Base-by-base conservation (phyloP, 2,797 vertebrate species). In the Galagoides demidoff region DNA sequence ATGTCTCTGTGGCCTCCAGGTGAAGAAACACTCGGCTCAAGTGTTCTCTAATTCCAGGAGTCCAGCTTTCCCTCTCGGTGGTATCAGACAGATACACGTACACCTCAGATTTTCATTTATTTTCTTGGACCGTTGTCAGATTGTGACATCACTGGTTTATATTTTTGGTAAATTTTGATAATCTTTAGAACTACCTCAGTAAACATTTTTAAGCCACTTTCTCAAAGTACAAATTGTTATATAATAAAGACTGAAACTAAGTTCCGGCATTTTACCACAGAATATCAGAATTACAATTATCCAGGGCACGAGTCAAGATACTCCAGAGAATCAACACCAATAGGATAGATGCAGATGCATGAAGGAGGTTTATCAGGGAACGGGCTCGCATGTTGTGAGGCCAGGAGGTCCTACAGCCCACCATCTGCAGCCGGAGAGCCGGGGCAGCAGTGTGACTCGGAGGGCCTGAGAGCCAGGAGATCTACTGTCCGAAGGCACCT, bases 1-100 rank as follows among this genome's bases (percentile, higher is more conserved):
- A 34, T 12, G 59, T 5, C 55, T 34, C 6, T 0, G 2, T 1
- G 39, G 29, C 25, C 43, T 39, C 9, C 20, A 0, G 23, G 16
- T 14, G 11, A 20, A 66, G 43, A 59, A 37, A 12, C n/a, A 34
- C 52, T 66, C 43, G 10, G n/a, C 29, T 25, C 37, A 10, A 19
- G 23, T 1, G 11, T 25, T 55, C 29, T 52, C 17, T 20, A 1
- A 10, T 0, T 3, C 45, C n/a, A 5, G 2, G 81, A 17, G 20
- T 34, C 39, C 13, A 16, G 7, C 49, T 74, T 17, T 70, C 37
- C 9, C 63, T 52, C 86, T 73, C 43, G 20, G 3, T 11, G 1
- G 5, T 37, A 43, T 4, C 13, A 11, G 73, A 9, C 49, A 16
- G 16, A 52, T 52, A 16, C 5, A 59, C 25, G 79, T n/a, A 13